Conservation (phyloP, 2,888 invertebrate genomes). For the Lasius platythorax region DNA sequence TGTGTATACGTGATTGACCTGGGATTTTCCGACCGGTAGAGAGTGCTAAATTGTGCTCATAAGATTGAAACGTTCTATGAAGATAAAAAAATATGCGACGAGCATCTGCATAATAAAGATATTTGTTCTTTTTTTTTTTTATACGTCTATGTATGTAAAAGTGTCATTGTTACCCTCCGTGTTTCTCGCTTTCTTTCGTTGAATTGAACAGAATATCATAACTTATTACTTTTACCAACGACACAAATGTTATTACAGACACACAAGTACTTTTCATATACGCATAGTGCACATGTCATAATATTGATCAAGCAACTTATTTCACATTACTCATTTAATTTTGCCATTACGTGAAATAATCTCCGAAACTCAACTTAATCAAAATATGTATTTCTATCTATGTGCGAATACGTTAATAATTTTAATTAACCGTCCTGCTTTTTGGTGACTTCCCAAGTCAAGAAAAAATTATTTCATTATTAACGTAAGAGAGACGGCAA, state of each 20-base stretch:
- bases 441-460: not conserved
- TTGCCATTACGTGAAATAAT: not conserved
- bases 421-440: not conserved
- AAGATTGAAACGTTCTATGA: conserved; percentile 63
- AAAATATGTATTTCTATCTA: not conserved
- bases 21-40: conserved; percentile 71
- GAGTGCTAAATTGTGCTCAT: conserved; percentile 59
- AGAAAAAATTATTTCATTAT: not conserved
- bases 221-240: not conserved
- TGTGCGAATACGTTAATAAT: not conserved
- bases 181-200: conserved; percentile 14
- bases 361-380: not conserved
- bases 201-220: conserved; percentile 15
- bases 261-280: not conserved
- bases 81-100: conserved; percentile 74
- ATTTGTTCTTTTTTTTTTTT: conserved; percentile 42
- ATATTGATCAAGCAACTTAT: conserved; percentile 6
- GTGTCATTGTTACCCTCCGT: conserved; percentile 41
- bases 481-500: conserved; percentile 15
- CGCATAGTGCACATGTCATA: not conserved
- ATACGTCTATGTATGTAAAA: conserved; percentile 53
- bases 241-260: not conserved
- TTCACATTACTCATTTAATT: not conserved
- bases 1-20: conserved; percentile 79
- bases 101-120: conserved; percentile 70